phyloP scores from a whole-genome alignment of 2,113 vertebrate genomes.

The Anoplopoma fimbria region DNA sequence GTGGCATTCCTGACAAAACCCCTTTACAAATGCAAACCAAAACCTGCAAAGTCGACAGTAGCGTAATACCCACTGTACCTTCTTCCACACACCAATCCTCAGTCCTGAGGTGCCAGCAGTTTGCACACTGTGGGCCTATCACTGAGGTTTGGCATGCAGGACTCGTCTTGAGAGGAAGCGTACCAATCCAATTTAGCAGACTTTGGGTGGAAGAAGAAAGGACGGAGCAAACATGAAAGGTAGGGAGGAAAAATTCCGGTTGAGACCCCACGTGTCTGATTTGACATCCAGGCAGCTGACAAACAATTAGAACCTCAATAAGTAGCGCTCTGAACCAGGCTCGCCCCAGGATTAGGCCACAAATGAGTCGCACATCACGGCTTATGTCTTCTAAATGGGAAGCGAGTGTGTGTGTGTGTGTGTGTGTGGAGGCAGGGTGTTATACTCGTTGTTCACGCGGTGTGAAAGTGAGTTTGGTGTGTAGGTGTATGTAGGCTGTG shows the following conservation, averaged over 20 bases:
- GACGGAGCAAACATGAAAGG: conserved; percentile 73
- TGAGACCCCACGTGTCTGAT: conserved; percentile 71
- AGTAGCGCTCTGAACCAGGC: conserved; percentile 72
- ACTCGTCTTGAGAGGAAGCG: conserved; percentile 69
- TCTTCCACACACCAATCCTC: conserved; percentile 55
- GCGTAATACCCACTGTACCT: conserved; percentile 59
- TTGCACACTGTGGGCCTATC: conserved; percentile 68
- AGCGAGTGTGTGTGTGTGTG: conserved; percentile 33
- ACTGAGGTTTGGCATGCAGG: conserved; percentile 73
- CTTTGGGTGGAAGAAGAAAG: conserved; percentile 60
- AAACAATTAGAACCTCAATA: conserved; percentile 80
- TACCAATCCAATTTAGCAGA: conserved; percentile 80
- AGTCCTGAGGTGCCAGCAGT: conserved; percentile 68
- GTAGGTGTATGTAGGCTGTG: conserved; percentile 65
- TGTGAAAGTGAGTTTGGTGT: conserved; percentile 54
- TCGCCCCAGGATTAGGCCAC: conserved; percentile 73
- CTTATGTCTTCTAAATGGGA: conserved; percentile 71
- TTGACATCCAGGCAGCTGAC: conserved; percentile 76
- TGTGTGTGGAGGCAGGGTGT: conserved; percentile 35
- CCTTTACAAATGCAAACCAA: conserved; percentile 50
- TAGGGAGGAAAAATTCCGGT: conserved; percentile 72
- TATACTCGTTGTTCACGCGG: conserved; percentile 36
- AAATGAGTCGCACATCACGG: conserved; percentile 74
- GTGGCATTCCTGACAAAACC: conserved; percentile 38
- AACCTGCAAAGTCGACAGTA: conserved; percentile 65